phyloP scores from a whole-genome alignment of 2,888 invertebrate species.

The Drosophila cognata region DNA sequence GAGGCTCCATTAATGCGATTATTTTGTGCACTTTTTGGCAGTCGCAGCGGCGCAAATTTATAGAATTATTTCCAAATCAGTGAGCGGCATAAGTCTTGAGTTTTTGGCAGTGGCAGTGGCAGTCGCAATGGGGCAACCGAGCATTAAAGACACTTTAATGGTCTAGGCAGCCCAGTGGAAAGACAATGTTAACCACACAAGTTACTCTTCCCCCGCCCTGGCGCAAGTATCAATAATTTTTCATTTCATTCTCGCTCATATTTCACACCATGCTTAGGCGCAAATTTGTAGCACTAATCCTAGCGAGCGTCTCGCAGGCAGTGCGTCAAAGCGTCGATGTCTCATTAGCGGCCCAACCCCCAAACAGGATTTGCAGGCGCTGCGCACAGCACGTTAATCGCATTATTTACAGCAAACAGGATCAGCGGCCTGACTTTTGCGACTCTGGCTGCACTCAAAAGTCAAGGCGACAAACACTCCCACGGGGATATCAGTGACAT shows the following conservation, averaged over 20 bases:
- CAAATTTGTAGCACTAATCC: conserved; percentile 75
- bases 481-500: conserved; percentile 86
- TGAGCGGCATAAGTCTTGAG: conserved; percentile 72
- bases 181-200: conserved; percentile 67
- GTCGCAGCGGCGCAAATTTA: conserved; percentile 62
- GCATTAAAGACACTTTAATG: conserved; percentile 80
- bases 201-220: conserved; percentile 7
- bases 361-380: conserved; percentile 32
- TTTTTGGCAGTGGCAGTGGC: too few species aligned
- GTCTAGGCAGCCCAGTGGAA: conserved; percentile 30
- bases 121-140: conserved; percentile 1
- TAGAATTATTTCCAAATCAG: conserved; percentile 82
- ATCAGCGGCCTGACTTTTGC: conserved; percentile 84
- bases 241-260: conserved; percentile 25
- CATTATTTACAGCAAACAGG: conserved; percentile 85
- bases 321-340: conserved; percentile 38
- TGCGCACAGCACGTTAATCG: conserved; percentile 84
- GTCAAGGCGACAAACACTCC: conserved; percentile 83
- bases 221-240: conserved; percentile 58
- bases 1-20: conserved; percentile 77
- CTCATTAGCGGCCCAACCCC: conserved; percentile 65
- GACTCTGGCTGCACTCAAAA: conserved; percentile 44
- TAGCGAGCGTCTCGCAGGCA: conserved; percentile 33
- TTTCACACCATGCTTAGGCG: conserved; percentile 77
- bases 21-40: conserved; percentile 80